phyloP scores from a whole-genome alignment of 2,888 invertebrate species.

The Allygus modestus region DNA sequence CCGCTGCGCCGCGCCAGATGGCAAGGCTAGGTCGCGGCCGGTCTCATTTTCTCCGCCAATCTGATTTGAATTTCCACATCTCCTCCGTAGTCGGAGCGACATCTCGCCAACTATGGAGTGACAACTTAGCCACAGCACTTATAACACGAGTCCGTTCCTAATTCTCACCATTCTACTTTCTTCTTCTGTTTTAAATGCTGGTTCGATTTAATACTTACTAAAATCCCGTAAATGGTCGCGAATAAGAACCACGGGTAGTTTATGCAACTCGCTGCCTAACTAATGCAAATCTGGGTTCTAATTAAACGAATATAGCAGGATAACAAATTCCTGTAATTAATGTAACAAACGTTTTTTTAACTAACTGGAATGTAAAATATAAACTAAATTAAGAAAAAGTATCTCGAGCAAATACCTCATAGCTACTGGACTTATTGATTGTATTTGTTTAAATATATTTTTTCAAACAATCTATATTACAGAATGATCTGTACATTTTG shows the following conservation, averaged over 20 bases:
- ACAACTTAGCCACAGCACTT: background rate
- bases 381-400: too few relatives aligned
- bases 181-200: background rate
- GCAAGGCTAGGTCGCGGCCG: background rate
- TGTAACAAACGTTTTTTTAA: too few relatives aligned
- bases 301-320: too few relatives aligned
- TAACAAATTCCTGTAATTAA: too few relatives aligned
- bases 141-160: background rate
- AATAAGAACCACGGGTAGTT: background rate
- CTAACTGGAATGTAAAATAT: too few relatives aligned
- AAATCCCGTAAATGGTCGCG: background rate
- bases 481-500: too few relatives aligned
- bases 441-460: too few relatives aligned
- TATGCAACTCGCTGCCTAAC: too few relatives aligned
- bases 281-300: too few relatives aligned
- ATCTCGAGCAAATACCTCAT: too few relatives aligned
- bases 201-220: background rate
- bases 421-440: too few relatives aligned
- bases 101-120: background rate
- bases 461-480: too few relatives aligned
- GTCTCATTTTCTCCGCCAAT: conserved; percentile 23
- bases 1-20: background rate
- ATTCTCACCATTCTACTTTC: background rate
- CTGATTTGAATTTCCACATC: conserved; percentile 41
- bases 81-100: conserved; percentile 15